Evolutionary conservation across 2,797 vertebrate genomes (phyloP), one percentile per base, ranked within the genome.

Genomic region (Poliocrania exsul): DNA sequence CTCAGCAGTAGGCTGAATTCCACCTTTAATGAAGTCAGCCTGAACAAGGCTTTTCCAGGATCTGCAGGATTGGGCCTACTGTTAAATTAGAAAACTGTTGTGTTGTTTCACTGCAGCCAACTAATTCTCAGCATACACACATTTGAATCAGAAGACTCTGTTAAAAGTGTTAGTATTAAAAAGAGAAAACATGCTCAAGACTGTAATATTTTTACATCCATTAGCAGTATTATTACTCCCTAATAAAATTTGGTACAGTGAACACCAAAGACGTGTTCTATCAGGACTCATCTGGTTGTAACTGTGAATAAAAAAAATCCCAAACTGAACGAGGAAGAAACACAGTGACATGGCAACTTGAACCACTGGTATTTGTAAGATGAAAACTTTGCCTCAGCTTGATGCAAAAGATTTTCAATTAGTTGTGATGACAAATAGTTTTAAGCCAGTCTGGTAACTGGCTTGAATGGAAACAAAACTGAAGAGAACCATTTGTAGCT

Each of bases 1-100:
- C 92, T 65, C 90, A 90, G 90, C 92, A 92, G 81, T 57, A 90
- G 81, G 42, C 53, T 66, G 84, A 96, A 96, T 96, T 94, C 92
- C 84, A 90, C 57, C n/a, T 67, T 91, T 87, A 87, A 90, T 91
- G 61, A 94, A 86, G 37, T 35, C 2, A 3, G 19, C 44, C 44
- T 15, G 61, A 93, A 69, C 9, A 10, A 91, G 44, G 47, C 65
- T 91, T 89, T 77, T 89, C 65, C 25, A 91, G 35, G 5, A 66
- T 37, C 44, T 91, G 24, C 35, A 91, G 37, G 20, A 89, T 16
- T 29, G 5, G 18, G 25, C 26, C 35, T 44, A 54, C 29, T 37
- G 33, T 44, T 51, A 78, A 64, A 82, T 37, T 44, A 54, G 28
- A 82, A 81, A 94, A 66, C 20, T 42, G 10, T 24, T 49, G 9